Evolutionary conservation across 2,888 invertebrate species (phyloP).

Genomic region (Cephus runcator): DNA sequence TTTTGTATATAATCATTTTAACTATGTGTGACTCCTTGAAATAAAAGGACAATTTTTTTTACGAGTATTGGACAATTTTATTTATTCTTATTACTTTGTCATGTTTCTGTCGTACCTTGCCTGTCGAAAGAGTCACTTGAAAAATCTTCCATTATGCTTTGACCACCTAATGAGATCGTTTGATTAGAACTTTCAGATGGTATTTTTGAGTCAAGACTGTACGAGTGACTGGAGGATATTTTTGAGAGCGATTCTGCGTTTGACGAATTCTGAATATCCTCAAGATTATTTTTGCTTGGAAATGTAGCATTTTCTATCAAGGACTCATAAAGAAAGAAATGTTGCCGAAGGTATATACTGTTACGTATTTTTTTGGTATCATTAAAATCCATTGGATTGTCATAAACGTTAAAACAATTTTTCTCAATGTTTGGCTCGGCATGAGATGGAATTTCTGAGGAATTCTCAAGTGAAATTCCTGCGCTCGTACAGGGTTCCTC

Average conservation of each 20-base stretch:
- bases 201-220: neutral
- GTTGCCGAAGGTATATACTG: neutral
- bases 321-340: neutral
- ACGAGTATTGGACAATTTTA: neutral
- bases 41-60: slow-evolving; percentile 1
- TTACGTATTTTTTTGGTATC: neutral
- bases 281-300: neutral
- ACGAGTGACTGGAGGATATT: neutral
- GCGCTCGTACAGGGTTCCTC: neutral
- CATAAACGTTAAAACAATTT: neutral
- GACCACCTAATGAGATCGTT: slow-evolving; percentile 17
- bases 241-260: neutral
- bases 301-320: neutral
- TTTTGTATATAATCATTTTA: neutral
- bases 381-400: neutral
- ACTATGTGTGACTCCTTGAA: neutral
- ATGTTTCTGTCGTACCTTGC: neutral
- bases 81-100: neutral
- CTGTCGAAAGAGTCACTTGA: slow-evolving; percentile 6
- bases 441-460: neutral
- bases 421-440: neutral
- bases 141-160: slow-evolving; percentile 36
- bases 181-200: slow-evolving; percentile 15
- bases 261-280: neutral
- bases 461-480: neutral